Evolutionary conservation across 2,797 vertebrate genomes (phyloP), one percentile per base, ranked within the genome.

Genomic region (Nannoperca obscura): DNA sequence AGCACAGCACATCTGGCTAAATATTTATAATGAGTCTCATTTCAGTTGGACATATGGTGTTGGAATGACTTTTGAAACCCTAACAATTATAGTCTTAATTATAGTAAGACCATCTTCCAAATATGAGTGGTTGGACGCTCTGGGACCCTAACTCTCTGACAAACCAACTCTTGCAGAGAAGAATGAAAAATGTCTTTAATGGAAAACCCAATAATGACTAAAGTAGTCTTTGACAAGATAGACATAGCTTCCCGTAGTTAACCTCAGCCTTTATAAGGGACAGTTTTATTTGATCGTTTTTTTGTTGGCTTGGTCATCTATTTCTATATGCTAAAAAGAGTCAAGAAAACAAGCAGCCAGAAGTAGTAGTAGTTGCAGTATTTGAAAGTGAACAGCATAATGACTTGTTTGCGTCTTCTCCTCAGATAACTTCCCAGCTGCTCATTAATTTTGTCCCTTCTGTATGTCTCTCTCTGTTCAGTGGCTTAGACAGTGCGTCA

Each of bases 401-500:
- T 19, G n/a, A n/a, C n/a, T n/a, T n/a, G 1, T 40, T 52, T 20
- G 50, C 15, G 22, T 49, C 24, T 10, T 63, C 2, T 20, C 9
- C 14, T 70, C n/a, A 34, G 4, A 4, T 72, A 7, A 55, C 13
- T 36, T 62, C 2, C 10, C 11, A 47, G 14, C 34, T 55, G 40
- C 52, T 71, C 32, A 30, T 54, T 47, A 3, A 57, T 38, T 1
- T 4, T 61, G 15, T 69, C 40, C 55, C 15, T n/a, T 34, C 47
- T 22, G 9, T 27, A 2, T 40, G n/a, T 47, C 22, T 55, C 22
- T 38, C 12, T 79, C 27, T 75, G 27, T 64, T 44, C 44, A 99
- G 97, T 2, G 97, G 97, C 10, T 94, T 99, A 84, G 98, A 99
- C 91, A 98, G 97, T 1, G 95, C 94, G 3, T 98, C 98, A 22